A percentile compares a stretch with the other conserved stretches of the same genome.
phyloP scores from a whole-genome alignment of 64 coral and sea anemone species.

The Porites australiensis region DNA sequence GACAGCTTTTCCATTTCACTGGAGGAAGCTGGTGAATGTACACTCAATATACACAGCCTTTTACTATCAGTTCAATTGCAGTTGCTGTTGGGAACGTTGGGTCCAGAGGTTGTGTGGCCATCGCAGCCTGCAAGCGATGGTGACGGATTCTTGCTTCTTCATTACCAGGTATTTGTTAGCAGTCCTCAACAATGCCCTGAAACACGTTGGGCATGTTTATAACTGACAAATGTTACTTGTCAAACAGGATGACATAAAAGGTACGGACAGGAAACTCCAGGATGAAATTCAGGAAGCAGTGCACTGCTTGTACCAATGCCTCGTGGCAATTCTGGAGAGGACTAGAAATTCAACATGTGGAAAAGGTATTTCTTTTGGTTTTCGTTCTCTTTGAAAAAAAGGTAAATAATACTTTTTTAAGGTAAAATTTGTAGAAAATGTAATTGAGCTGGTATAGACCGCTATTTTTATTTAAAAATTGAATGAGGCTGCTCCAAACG shows the following conservation, averaged over 20 bases:
- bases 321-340: slow-evolving; percentile 70
- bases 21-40: slow-evolving; percentile 12
- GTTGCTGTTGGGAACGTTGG: slow-evolving; percentile 82
- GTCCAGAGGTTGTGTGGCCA: slow-evolving; percentile 72
- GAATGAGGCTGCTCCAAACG: no score
- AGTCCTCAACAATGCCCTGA: neutral
- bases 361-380: slow-evolving; percentile 22
- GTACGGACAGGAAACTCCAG: slow-evolving; percentile 68
- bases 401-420: no score
- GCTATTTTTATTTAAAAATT: no score
- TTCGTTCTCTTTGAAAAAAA: neutral
- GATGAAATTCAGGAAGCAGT: slow-evolving; percentile 82
- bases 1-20: neutral
- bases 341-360: slow-evolving; percentile 39
- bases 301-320: slow-evolving; percentile 75
- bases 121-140: slow-evolving; percentile 23
- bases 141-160: slow-evolving; percentile 77
- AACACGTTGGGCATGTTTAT: neutral
- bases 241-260: slow-evolving; percentile 85
- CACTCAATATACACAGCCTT: slow-evolving; percentile 50
- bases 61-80: slow-evolving; percentile 76
- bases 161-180: slow-evolving; percentile 74
- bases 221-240: neutral
- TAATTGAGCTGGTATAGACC: no score
- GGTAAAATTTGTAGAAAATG: no score